Conservation (phyloP, 2,888 invertebrate genomes). For the Pollenia amentaria region DNA sequence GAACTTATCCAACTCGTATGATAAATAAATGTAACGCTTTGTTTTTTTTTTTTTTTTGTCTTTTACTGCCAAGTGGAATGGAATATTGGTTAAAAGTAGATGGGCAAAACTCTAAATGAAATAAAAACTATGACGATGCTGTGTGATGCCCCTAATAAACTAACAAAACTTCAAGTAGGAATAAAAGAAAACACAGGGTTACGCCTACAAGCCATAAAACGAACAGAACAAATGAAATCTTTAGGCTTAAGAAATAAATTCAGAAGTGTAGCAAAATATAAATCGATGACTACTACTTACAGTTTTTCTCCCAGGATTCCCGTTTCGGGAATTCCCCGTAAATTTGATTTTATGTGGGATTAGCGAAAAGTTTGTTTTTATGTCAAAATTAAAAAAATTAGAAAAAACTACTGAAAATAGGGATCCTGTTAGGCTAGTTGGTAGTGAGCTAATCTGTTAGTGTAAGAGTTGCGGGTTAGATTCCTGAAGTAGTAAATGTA, state of each 20-base stretch:
- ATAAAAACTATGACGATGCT: slow-evolving; percentile 61
- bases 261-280: slow-evolving; percentile 57
- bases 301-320: too few relatives aligned
- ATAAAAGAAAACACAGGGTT: slow-evolving; percentile 52
- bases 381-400: too few relatives aligned
- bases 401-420: too few relatives aligned
- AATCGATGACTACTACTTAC: too few relatives aligned
- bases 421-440: too few relatives aligned
- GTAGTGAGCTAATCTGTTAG: too few relatives aligned
- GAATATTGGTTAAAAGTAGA: slow-evolving; percentile 7
- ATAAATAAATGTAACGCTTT: slow-evolving; percentile 32
- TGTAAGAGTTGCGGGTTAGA: too few relatives aligned
- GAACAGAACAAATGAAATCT: slow-evolving; percentile 17
- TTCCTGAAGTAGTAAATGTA: too few relatives aligned
- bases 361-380: too few relatives aligned
- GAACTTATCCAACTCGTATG: neutral
- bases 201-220: slow-evolving; percentile 67
- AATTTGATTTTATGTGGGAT: too few relatives aligned
- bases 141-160: slow-evolving; percentile 64
- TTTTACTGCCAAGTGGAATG: slow-evolving; percentile 11
- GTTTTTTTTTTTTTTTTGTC: neutral
- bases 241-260: slow-evolving; percentile 53
- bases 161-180: slow-evolving; percentile 65
- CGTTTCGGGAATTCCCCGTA: too few relatives aligned
- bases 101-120: slow-evolving; percentile 43